These are phyloP conservation scores for Pachyramphus minor DNA, from an alignment of 2,113 vertebrate species.

Conservation along the genomic window DNA sequence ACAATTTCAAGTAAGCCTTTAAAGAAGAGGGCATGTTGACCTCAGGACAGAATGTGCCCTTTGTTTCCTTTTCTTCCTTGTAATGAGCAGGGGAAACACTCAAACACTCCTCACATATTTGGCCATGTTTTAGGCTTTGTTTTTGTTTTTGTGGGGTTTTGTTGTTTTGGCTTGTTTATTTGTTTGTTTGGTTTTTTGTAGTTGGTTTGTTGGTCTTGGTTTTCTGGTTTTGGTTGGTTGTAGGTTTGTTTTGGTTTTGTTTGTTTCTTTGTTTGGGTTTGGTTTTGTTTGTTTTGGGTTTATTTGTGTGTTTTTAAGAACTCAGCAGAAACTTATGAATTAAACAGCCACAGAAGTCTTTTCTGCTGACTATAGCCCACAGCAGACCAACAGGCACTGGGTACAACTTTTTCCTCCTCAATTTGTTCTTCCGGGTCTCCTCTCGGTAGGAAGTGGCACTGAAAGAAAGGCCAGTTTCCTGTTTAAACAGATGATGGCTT, in stretches of 20 bases:
- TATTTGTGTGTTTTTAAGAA: background rate
- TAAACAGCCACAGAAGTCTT: background rate
- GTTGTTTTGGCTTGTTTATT: background rate
- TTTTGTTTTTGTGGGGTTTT: background rate
- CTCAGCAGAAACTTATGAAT: background rate
- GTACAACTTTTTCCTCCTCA: background rate
- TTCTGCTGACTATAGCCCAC: background rate
- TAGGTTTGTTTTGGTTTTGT: background rate
- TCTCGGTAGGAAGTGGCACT: background rate
- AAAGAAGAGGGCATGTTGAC: background rate
- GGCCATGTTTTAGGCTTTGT: background rate
- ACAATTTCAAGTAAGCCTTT: background rate
- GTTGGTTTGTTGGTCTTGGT: fast-evolving
- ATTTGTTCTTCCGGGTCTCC: background rate
- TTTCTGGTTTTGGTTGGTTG: background rate
- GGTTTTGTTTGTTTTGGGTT: background rate
- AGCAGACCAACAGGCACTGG: background rate
- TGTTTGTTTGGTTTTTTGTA: background rate
- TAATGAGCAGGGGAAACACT: background rate
- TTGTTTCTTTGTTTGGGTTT: background rate
- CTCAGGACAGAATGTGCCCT: background rate
- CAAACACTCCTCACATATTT: background rate
- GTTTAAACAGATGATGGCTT: background rate
- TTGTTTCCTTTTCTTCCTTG: background rate
- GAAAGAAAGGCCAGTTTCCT: background rate